Percentiles rank a stretch among this genome's conserved stretches.
Evolutionary conservation across 2,113 vertebrate species (phyloP).

Genomic region (Melanerpes aurifrons): DNA sequence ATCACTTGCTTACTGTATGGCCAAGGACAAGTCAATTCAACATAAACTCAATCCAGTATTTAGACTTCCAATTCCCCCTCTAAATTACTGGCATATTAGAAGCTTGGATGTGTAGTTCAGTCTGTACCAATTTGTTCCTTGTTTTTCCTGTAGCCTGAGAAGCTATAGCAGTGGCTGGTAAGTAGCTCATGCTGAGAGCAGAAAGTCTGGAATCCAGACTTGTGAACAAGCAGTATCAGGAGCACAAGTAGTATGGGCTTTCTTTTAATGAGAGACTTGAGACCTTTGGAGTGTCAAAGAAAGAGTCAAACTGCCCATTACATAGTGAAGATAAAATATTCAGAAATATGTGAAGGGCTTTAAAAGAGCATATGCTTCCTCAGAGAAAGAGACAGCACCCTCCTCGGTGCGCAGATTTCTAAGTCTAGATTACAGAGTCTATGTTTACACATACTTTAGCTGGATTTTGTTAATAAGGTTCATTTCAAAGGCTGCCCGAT

Average conservation of each 20-base stretch:
- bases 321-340: background rate
- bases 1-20: background rate
- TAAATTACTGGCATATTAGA: background rate
- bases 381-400: background rate
- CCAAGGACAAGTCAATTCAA: background rate
- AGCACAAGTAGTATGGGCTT: background rate
- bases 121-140: background rate
- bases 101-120: background rate
- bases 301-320: background rate
- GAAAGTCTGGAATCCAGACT: background rate
- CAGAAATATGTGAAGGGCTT: background rate
- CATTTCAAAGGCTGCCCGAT: constrained; percentile 15
- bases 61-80: background rate
- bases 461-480: constrained; percentile 42
- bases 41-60: background rate
- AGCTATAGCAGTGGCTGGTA: background rate
- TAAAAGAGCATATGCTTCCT: background rate
- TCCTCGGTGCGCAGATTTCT: background rate
- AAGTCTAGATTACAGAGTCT: constrained; percentile 30
- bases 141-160: background rate
- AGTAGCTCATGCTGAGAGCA: background rate
- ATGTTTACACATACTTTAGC: constrained; percentile 21
- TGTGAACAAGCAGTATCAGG: background rate
- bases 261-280: background rate
- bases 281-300: background rate